Conservation (phyloP, 2,888 invertebrate genomes). For the Oxyscelio sp. region DNA sequence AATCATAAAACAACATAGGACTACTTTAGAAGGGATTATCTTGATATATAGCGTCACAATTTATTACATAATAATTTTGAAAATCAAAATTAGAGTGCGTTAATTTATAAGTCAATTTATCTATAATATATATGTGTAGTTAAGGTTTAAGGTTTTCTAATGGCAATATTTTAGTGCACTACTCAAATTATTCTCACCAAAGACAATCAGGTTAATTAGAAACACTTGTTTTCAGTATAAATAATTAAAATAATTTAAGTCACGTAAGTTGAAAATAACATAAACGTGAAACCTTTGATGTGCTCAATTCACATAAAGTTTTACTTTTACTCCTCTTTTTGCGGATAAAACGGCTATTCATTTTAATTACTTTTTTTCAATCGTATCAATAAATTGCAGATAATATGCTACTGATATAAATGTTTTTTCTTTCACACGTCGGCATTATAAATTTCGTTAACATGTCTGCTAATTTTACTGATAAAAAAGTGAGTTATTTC, state of each 20-base stretch:
- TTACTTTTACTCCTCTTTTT: constrained; percentile 50
- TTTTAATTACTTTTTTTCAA: constrained; percentile 46
- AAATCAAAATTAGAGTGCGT: constrained; percentile 3
- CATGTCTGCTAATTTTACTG: neutral
- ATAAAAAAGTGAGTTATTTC: neutral
- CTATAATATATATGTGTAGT: no score
- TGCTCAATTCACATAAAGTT: constrained; percentile 23
- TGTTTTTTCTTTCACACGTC: constrained; percentile 33
- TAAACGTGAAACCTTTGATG: constrained; percentile 21
- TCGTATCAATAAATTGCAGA: constrained; percentile 13
- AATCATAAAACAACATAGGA: constrained; percentile 4
- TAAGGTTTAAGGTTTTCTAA: no score
- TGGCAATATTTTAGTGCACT: no score
- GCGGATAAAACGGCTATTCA: neutral
- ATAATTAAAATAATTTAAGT: constrained; percentile 31
- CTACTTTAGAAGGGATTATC: constrained; percentile 5
- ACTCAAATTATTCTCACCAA: no score
- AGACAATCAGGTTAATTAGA: constrained; percentile 33
- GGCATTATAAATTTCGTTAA: neutral
- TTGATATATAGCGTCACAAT: constrained; percentile 16
- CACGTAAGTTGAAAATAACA: constrained; percentile 23
- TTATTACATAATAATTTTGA: neutral
- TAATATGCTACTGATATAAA: constrained; percentile 9
- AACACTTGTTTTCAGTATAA: neutral
- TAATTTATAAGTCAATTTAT: no score